These are phyloP conservation scores for Platysteira castanea DNA, from an alignment of 2,113 vertebrate species.

Conservation along the genomic window DNA sequence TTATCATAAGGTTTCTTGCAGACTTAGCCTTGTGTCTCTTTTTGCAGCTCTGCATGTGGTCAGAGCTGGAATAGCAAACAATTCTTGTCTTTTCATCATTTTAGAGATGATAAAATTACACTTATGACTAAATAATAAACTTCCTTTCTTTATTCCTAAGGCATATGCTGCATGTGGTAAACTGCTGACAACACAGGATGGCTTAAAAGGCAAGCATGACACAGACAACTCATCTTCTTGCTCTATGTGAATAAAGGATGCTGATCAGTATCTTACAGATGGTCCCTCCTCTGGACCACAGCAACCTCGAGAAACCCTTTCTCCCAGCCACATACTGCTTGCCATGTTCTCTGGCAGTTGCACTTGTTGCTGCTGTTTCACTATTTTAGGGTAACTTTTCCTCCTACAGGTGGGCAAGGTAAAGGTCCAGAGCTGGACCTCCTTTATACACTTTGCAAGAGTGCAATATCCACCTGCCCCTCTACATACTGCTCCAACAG, in stretches of 20 bases:
- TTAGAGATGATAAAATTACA: constrained; percentile 36
- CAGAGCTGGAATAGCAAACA: constrained; percentile 8
- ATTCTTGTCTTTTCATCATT: constrained; percentile 6
- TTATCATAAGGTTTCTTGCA: constrained; percentile 29
- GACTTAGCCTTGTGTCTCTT: constrained; percentile 18
- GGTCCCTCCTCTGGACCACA: not conserved
- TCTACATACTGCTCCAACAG: not conserved
- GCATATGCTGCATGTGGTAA: not conserved
- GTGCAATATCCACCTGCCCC: not conserved
- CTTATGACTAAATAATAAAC: constrained; percentile 45
- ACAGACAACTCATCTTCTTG: not conserved
- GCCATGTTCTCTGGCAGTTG: not conserved
- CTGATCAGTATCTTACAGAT: not conserved
- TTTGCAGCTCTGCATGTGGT: constrained; percentile 17
- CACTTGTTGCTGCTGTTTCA: not conserved
- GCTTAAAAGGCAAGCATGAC: not conserved
- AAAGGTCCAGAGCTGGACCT: not conserved
- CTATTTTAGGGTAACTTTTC: not conserved
- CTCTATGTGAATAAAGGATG: not conserved
- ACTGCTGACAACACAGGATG: not conserved
- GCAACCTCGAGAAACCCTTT: not conserved
- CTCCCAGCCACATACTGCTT: not conserved
- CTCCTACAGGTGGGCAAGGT: not conserved
- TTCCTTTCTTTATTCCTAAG: not conserved
- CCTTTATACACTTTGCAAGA: not conserved